These are phyloP conservation scores for Apis dorsata DNA, from an alignment of 1,140 invertebrate genomes.

Conservation along the genomic window DNA sequence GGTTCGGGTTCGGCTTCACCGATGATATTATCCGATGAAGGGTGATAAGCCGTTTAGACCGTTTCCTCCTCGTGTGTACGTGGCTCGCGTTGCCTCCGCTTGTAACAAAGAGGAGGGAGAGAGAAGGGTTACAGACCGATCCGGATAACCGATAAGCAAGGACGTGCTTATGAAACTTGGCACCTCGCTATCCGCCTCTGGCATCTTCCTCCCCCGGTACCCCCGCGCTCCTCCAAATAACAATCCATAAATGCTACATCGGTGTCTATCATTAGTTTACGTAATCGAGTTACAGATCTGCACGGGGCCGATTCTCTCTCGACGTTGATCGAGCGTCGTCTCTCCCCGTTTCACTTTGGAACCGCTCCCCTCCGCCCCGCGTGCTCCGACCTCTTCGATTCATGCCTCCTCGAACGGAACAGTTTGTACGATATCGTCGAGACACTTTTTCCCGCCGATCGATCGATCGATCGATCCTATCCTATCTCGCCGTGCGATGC, in stretches of 20 bases:
- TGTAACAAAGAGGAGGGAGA: background rate
- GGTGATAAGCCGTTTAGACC: conserved; percentile 66
- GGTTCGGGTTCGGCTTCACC: conserved; percentile 49
- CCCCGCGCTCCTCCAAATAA: conserved; percentile 30
- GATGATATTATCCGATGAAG: conserved; percentile 67
- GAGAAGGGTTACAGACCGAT: conserved; percentile 54
- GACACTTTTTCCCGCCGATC: background rate
- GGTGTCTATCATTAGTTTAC: conserved; percentile 45
- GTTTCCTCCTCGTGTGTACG: conserved; percentile 44
- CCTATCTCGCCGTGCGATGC: background rate
- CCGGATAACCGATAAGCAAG: conserved; percentile 58
- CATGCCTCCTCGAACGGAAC: background rate
- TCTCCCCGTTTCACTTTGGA: background rate
- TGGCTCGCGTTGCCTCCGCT: background rate
- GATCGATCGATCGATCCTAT: background rate
- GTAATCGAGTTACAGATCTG: conserved; percentile 28
- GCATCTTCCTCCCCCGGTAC: conserved; percentile 26
- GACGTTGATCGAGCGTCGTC: conserved; percentile 33
- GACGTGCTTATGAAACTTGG: conserved; percentile 66
- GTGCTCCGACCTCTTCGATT: background rate
- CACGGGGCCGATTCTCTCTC: background rate
- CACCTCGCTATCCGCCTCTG: conserved; percentile 54
- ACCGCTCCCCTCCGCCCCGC: background rate
- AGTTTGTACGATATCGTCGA: background rate
- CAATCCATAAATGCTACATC: conserved; percentile 47